A percentile compares a stretch with the other conserved stretches of the same genome.
These are phyloP conservation scores for Petrocephalus sullivani DNA, from an alignment of 2,797 vertebrate species.

Conservation along the genomic window DNA sequence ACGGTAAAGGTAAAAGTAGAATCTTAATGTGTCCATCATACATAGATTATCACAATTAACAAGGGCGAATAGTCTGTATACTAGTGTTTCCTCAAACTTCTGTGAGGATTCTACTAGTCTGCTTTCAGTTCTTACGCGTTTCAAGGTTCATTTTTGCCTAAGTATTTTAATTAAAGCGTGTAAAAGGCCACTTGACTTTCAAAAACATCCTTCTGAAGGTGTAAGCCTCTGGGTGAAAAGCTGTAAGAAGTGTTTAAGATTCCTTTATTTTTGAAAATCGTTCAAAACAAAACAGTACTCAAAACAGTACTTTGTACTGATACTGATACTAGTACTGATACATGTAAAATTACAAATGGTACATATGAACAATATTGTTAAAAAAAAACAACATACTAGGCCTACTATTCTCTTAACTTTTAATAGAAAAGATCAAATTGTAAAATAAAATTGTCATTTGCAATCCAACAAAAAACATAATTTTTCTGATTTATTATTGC, in stretches of 20 bases:
- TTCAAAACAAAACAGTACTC: background rate
- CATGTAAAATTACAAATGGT: background rate
- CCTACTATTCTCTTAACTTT: background rate
- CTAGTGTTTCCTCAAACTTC: background rate
- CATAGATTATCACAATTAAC: background rate
- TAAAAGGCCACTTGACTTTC: constrained; percentile 1
- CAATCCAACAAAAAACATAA: background rate
- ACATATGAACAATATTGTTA: background rate
- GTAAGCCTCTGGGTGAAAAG: background rate
- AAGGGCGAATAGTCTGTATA: background rate
- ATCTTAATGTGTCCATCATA: background rate
- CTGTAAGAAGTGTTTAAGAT: background rate
- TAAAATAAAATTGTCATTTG: background rate
- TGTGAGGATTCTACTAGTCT: background rate
- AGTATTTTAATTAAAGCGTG: background rate
- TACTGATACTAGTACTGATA: background rate
- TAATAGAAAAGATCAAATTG: background rate
- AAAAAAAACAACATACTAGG: background rate
- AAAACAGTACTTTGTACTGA: no score
- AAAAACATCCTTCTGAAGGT: background rate
- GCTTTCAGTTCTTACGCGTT: background rate
- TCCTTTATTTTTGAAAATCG: background rate
- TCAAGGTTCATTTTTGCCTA: background rate
- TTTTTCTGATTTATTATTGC: background rate
- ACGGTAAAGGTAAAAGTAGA: background rate